Conservation (phyloP, 1,140 invertebrate genomes). For the Drosophila oshimai region DNA sequence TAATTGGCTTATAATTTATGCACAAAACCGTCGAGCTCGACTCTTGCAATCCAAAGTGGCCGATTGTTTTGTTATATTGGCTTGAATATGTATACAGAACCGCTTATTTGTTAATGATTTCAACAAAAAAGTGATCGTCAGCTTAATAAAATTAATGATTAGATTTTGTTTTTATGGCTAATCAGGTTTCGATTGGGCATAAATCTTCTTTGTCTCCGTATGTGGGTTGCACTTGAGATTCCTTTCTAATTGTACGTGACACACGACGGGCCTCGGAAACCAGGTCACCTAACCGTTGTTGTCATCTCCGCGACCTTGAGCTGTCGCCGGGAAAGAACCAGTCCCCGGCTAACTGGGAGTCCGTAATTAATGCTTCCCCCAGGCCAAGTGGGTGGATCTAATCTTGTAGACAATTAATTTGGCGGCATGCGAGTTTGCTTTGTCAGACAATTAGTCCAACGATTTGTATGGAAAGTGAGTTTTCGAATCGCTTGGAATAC, state of each 20-base stretch:
- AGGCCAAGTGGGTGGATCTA: constrained; percentile 39
- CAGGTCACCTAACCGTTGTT: constrained; percentile 64
- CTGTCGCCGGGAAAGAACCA: constrained; percentile 19
- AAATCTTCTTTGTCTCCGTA: constrained; percentile 53
- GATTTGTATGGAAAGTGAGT: neutral
- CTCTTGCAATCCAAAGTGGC: constrained; percentile 32
- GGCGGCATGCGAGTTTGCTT: neutral
- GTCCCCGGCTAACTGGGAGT: constrained; percentile 11
- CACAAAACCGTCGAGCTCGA: constrained; percentile 37
- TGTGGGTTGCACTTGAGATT: constrained; percentile 70
- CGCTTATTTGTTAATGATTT: constrained; percentile 78
- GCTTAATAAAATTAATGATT: constrained; percentile 80
- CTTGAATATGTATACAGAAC: constrained; percentile 61
- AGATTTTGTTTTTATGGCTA: constrained; percentile 67
- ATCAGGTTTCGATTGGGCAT: constrained; percentile 64
- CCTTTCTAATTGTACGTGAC: constrained; percentile 74
- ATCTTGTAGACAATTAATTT: constrained; percentile 46
- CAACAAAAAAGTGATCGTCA: constrained; percentile 78
- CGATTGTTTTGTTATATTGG: constrained; percentile 60
- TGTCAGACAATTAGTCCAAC: constrained; percentile 12
- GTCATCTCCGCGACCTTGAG: constrained; percentile 34
- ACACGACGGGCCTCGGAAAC: constrained; percentile 52
- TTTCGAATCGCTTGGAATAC: neutral
- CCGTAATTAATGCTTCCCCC: constrained; percentile 19
- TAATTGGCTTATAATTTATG: constrained; percentile 81